Conservation (phyloP, 2,113 vertebrate genomes). For the Catharus fuscescens region DNA sequence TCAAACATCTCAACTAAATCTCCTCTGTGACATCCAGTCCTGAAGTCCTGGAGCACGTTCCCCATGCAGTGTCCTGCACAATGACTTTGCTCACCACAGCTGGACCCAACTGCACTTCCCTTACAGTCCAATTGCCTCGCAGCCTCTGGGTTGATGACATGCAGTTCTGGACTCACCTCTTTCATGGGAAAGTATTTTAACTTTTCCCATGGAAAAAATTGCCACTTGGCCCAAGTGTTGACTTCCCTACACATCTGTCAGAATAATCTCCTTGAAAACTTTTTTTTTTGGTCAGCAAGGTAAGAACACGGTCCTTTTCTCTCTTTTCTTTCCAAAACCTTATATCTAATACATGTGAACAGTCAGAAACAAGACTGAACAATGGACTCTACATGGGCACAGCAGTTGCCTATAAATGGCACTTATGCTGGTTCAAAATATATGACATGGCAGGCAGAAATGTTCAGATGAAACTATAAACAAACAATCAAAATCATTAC, state of each 20-base stretch:
- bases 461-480: slow-evolving; percentile 24
- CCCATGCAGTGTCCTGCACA: neutral
- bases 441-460: neutral
- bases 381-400: neutral
- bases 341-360: neutral
- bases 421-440: neutral
- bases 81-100: neutral
- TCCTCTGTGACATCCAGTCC: neutral
- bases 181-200: neutral
- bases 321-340: neutral
- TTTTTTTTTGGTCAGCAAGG: neutral
- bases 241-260: neutral
- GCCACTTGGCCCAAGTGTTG: neutral
- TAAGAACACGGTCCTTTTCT: neutral
- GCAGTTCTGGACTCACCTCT: neutral
- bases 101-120: neutral
- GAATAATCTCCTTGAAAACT: neutral
- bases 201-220: neutral
- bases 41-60: neutral
- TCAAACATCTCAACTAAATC: neutral
- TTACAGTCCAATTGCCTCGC: neutral
- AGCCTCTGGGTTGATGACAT: neutral
- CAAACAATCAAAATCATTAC: slow-evolving; percentile 18
- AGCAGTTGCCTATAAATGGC: neutral
- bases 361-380: neutral